Percentiles rank a stretch among this genome's conserved stretches.
Conservation (phyloP, 2,888 invertebrate genomes). For the Cantharis nigra region DNA sequence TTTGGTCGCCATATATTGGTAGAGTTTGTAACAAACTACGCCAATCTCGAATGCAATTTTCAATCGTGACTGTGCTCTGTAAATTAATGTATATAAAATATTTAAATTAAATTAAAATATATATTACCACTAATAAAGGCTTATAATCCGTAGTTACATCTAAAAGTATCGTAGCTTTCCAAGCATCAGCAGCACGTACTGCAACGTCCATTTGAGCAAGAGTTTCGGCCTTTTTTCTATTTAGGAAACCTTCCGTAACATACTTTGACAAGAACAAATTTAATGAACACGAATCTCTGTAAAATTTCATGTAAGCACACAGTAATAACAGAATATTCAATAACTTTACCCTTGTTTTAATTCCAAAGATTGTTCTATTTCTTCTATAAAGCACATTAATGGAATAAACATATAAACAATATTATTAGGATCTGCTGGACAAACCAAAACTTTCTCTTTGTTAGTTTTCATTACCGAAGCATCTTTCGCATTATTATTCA, state of each 20-base stretch:
- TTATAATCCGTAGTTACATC: conserved; percentile 69
- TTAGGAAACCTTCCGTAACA: conserved; percentile 84
- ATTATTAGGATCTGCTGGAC: conserved; percentile 74
- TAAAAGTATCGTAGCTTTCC: conserved; percentile 75
- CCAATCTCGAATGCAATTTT: conserved; percentile 69
- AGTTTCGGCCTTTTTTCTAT: conserved; percentile 70
- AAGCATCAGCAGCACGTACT: conserved; percentile 76
- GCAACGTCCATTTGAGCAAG: conserved; percentile 70
- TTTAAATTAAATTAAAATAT: neutral
- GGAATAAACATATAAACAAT: conserved; percentile 81
- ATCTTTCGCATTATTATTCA: conserved; percentile 47
- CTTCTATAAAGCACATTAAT: conserved; percentile 79
- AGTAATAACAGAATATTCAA: conserved; percentile 20
- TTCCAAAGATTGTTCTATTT: conserved; percentile 74
- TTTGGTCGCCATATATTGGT: conserved; percentile 75
- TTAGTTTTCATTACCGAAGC: conserved; percentile 17
- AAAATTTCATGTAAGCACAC: conserved; percentile 25
- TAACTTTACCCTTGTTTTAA: conserved; percentile 58
- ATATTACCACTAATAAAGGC: conserved; percentile 66
- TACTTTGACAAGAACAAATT: conserved; percentile 86
- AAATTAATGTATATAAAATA: conserved; percentile 42
- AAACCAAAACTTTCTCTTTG: conserved; percentile 70
- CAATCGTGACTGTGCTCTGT: conserved; percentile 75
- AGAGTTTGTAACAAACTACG: conserved; percentile 70
- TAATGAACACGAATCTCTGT: conserved; percentile 71